These are phyloP conservation scores for Danionella cerebrum DNA, from an alignment of 2,113 vertebrate species.

Conservation along the genomic window DNA sequence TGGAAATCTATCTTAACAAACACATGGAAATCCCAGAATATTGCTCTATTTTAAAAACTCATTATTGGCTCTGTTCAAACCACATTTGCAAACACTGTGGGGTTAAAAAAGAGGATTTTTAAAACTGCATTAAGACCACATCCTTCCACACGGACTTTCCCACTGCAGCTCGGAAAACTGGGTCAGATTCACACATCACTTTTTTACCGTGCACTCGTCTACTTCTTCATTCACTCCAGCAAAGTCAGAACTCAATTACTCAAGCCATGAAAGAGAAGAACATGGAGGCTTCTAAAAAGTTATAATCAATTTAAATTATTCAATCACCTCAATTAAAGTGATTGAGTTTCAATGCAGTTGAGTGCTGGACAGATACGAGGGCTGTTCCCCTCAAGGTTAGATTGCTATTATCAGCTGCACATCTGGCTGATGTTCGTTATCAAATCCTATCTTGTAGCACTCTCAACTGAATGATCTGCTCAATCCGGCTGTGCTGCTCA, in stretches of 20 bases:
- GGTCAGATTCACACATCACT: not conserved
- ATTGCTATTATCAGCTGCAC: slow-evolving; percentile 2
- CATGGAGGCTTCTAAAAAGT: not conserved
- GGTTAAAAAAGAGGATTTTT: not conserved
- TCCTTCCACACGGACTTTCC: slow-evolving; percentile 3
- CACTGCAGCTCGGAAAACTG: not conserved
- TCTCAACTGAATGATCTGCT: not conserved
- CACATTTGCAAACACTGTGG: slow-evolving; percentile 3
- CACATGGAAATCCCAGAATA: not conserved
- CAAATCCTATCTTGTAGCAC: slow-evolving; percentile 4
- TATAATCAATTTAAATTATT: not conserved
- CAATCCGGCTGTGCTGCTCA: not conserved
- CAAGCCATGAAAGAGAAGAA: not conserved
- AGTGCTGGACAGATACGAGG: not conserved
- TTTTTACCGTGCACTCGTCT: not conserved
- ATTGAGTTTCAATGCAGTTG: slow-evolving; percentile 5
- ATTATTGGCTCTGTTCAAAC: not conserved
- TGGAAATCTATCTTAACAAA: not conserved
- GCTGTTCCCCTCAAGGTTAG: not conserved
- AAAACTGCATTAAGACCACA: slow-evolving; percentile 6
- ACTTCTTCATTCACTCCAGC: not conserved
- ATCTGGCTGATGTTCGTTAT: slow-evolving; percentile 10
- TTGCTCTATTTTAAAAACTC: not conserved
- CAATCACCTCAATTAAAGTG: slow-evolving; percentile 16
- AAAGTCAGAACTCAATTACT: slow-evolving; percentile 7